Conservation (phyloP, 2,797 vertebrate genomes). For the Oreonectes daqikongensis region DNA sequence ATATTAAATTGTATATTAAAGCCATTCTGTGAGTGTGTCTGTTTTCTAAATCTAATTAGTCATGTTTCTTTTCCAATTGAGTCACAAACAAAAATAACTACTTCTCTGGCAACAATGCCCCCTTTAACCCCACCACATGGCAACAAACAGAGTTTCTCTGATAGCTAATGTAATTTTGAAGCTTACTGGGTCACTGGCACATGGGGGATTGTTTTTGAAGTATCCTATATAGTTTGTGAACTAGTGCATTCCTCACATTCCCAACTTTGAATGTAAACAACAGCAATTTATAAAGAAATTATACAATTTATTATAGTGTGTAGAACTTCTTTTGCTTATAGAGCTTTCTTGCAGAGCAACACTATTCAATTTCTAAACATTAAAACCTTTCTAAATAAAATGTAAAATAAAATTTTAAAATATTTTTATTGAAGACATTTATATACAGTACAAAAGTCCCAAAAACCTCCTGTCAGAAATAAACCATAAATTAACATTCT, state of each 20-base stretch:
- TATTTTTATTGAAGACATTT: no score
- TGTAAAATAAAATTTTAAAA: no score
- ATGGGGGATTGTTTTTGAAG: constrained; percentile 5
- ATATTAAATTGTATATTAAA: no score
- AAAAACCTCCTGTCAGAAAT: no score
- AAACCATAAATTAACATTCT: no score
- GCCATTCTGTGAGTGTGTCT: constrained; percentile 29
- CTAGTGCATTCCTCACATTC: background rate
- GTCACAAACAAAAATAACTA: constrained; percentile 49
- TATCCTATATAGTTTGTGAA: background rate
- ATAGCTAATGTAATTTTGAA: constrained; percentile 53
- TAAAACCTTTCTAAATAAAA: no score
- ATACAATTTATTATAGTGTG: background rate
- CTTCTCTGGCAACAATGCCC: constrained; percentile 30
- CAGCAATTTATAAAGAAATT: background rate
- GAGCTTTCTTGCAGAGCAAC: no score
- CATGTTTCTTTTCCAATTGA: constrained; percentile 49
- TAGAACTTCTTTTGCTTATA: background rate
- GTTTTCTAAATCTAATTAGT: no score
- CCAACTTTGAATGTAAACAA: background rate
- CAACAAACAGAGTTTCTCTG: constrained; percentile 50
- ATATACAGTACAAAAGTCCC: no score
- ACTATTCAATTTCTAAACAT: no score
- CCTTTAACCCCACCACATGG: constrained; percentile 37
- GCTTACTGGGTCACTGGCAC: constrained; percentile 32